Base-by-base conservation (phyloP, 2,888 invertebrate genomes). In the Eupsilia transversa region DNA sequence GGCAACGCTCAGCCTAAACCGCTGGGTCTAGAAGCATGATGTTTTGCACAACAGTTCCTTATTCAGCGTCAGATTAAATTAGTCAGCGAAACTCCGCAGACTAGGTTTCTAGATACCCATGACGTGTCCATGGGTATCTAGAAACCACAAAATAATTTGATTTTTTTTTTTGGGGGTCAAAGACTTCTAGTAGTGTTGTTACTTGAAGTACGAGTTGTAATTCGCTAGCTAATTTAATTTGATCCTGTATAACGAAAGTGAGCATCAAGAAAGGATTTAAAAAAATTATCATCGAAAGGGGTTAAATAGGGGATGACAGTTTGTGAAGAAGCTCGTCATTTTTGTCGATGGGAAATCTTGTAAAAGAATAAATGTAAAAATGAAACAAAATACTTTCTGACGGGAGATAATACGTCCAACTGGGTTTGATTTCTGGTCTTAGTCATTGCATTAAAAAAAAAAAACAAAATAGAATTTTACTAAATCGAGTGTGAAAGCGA, bases 401-500 rank as follows among this genome's bases (percentile, higher is more conserved):
- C 20, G 30, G 41, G 12, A 41, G 6, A 23, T 43, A 30, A 30
- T 30, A 61, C 6, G 10, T 5, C 27, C 4, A 41, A 6, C 12
- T 63, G 20, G 30, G 9, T 64, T 30, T 30, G 41, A 20, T 30
- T 23, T 30, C 7, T 43, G 46, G 14, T 30, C 9, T 9, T 46
- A 27, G 23, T 7, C 23, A 30, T 14, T 63, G 14, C 27, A 17
- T 14, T 41, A 33, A 54, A 71, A n/a, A 54, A 71, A n/a, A 0
- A 67, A 4, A 30, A 0, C 1, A n/a, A 60, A 27, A 43, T 20
- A 20, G 4, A 4, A 30, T 30, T 65, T 43, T 30, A 3, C 4
- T 9, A 46, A 64, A 33, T 33, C 9, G n/a, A 81, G 63, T 64
- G 7, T 81, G 82, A 75, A 81, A 64, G 82, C 57, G 63, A 57